A percentile compares a stretch with the other conserved stretches of the same genome.
These are phyloP conservation scores for Brachyistius frenatus DNA, from an alignment of 2,113 vertebrate genomes.

Conservation along the genomic window DNA sequence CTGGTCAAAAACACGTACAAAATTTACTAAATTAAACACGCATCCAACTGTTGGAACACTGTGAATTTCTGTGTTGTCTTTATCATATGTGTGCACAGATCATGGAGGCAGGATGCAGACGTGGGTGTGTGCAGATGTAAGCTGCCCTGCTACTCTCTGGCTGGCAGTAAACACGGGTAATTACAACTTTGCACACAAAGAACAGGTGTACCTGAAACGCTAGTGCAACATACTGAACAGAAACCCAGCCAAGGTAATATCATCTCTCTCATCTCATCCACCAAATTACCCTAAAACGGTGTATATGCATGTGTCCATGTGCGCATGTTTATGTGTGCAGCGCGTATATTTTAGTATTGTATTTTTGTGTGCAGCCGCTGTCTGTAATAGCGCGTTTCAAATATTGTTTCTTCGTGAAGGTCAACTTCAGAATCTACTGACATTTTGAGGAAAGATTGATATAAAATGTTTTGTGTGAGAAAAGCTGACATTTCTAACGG, in stretches of 20 bases:
- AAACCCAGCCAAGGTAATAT: constrained; percentile 80
- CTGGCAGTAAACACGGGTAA: constrained; percentile 78
- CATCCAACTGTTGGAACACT: background rate
- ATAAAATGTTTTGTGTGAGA: constrained; percentile 44
- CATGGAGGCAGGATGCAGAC: constrained; percentile 32
- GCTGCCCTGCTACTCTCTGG: constrained; percentile 60
- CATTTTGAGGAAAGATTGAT: constrained; percentile 66
- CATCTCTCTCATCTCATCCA: constrained; percentile 78
- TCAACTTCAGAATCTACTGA: constrained; percentile 75
- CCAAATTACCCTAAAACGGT: constrained; percentile 68
- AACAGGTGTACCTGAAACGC: constrained; percentile 80
- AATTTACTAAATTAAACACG: background rate
- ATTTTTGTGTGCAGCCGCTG: constrained; percentile 1
- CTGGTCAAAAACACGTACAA: background rate
- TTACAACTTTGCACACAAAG: constrained; percentile 80
- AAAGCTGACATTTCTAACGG: constrained; percentile 68
- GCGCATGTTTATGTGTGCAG: constrained; percentile 8
- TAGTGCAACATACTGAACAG: constrained; percentile 56
- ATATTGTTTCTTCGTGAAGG: constrained; percentile 73
- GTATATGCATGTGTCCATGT: constrained; percentile 23
- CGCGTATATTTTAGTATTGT: no score
- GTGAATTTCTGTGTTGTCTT: constrained; percentile 20
- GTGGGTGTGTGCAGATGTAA: constrained; percentile 73
- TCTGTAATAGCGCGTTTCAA: constrained; percentile 57
- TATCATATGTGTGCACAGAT: constrained; percentile 5